phyloP scores from a whole-genome alignment of 2,888 invertebrate genomes.

The Latheticus oryzae region DNA sequence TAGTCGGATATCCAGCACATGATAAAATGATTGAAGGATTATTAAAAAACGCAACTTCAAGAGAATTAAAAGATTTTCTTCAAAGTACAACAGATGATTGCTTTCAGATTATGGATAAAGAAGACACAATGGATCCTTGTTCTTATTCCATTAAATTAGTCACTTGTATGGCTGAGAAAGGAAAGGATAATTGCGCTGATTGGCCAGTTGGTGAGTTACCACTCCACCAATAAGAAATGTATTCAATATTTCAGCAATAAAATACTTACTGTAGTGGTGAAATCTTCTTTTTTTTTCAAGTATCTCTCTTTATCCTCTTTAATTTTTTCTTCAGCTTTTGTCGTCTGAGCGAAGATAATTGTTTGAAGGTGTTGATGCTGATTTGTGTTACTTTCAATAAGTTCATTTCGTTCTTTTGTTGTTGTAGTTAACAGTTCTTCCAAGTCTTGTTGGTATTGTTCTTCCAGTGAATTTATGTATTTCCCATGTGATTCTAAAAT shows the following conservation, averaged over 20 bases:
- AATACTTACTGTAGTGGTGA: slow-evolving; percentile 65
- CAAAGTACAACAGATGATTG: slow-evolving; percentile 79
- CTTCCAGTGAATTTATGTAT: slow-evolving; percentile 65
- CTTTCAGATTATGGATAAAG: slow-evolving; percentile 67
- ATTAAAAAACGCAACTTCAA: slow-evolving; percentile 72
- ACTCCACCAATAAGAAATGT: slow-evolving; percentile 48
- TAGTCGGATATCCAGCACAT: slow-evolving; percentile 74
- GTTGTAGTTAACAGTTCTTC: slow-evolving; percentile 68
- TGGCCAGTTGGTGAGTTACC: slow-evolving; percentile 72
- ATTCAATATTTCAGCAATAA: slow-evolving; percentile 22
- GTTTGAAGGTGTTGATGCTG: slow-evolving; percentile 26
- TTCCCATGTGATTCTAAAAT: slow-evolving; percentile 67
- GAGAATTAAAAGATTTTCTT: slow-evolving; percentile 76
- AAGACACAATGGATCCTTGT: slow-evolving; percentile 70
- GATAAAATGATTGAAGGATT: slow-evolving; percentile 72
- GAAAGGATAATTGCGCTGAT: slow-evolving; percentile 79
- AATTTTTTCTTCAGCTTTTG: slow-evolving; percentile 39
- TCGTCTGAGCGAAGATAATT: slow-evolving; percentile 57
- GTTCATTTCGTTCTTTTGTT: slow-evolving; percentile 68
- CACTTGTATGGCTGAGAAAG: slow-evolving; percentile 77
- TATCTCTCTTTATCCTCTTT: slow-evolving; percentile 48
- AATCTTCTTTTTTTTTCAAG: slow-evolving; percentile 65
- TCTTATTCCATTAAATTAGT: slow-evolving; percentile 74
- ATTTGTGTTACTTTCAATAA: slow-evolving; percentile 55
- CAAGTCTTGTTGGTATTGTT: slow-evolving; percentile 68